phyloP scores from a whole-genome alignment of 1,140 invertebrate species.

The Diuraphis noxia region DNA sequence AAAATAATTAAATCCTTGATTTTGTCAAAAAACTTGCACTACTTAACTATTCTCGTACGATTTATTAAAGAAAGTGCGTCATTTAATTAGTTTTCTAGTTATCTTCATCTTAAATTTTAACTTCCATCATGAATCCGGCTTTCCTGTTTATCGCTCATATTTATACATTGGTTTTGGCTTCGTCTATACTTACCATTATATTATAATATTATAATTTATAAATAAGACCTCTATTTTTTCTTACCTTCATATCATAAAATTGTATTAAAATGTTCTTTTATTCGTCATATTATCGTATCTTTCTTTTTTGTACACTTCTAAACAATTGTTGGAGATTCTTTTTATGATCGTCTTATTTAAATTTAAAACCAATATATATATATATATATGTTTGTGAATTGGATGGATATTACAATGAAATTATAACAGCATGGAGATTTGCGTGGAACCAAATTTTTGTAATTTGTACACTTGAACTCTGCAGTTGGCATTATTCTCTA shows the following conservation, averaged over 20 bases:
- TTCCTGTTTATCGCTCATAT: background rate
- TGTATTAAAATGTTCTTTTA: background rate
- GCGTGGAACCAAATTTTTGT: background rate
- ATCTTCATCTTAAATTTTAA: background rate
- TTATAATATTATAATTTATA: background rate
- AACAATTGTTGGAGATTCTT: background rate
- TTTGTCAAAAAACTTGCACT: no score
- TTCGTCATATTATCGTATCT: background rate
- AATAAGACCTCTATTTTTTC: background rate
- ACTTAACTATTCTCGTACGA: no score
- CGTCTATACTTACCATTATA: background rate
- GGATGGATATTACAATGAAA: background rate
- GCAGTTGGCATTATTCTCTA: background rate
- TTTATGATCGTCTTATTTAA: background rate
- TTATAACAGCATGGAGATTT: background rate
- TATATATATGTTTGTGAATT: background rate
- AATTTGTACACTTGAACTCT: slow-evolving; percentile 6
- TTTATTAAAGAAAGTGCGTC: no score
- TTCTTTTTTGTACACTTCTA: background rate
- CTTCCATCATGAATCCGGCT: background rate
- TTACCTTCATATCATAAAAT: background rate
- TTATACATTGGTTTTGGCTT: background rate
- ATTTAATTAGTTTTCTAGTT: background rate
- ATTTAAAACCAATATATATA: background rate
- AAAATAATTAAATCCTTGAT: no score